Conservation (phyloP, 2,888 invertebrate genomes). For the Drosophila rellima region DNA sequence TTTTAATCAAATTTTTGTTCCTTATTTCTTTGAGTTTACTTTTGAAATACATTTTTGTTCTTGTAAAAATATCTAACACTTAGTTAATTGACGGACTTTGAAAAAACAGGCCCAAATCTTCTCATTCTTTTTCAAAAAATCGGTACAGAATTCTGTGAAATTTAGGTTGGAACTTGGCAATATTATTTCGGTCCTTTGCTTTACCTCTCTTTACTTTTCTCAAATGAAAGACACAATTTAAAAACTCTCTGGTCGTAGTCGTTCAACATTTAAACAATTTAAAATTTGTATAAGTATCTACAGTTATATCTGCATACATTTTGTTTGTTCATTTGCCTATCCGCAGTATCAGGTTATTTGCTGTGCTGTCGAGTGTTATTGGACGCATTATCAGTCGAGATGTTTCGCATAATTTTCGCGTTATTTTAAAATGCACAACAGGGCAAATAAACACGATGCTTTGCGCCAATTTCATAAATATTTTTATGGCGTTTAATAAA, state of each 20-base stretch:
- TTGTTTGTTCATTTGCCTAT: conserved; percentile 21
- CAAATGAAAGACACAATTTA: neutral
- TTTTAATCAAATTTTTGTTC: neutral
- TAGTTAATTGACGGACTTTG: too few relatives aligned
- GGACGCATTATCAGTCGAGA: conserved; percentile 41
- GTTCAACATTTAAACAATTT: neutral
- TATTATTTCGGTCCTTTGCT: too few relatives aligned
- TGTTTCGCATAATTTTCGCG: conserved; percentile 69
- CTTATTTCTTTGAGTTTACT: neutral
- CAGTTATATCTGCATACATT: conserved; percentile 1
- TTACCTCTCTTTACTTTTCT: neutral
- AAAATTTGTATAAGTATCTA: conserved; percentile 26
- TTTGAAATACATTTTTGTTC: too few relatives aligned
- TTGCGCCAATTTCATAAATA: conserved; percentile 78
- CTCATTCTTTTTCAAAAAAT: too few relatives aligned
- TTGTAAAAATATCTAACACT: too few relatives aligned
- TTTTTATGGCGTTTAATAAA: conserved; percentile 80
- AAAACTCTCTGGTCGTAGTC: neutral
- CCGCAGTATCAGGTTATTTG: conserved; percentile 41
- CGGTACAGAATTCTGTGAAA: too few relatives aligned
- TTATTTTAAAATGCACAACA: conserved; percentile 72
- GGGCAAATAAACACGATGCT: conserved; percentile 67
- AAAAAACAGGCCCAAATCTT: too few relatives aligned
- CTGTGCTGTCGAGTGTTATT: conserved; percentile 36
- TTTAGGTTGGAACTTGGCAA: too few relatives aligned